These are phyloP conservation scores for Petrolisthes cinctipes DNA, from an alignment of 2,888 invertebrate species.

Conservation along the genomic window DNA sequence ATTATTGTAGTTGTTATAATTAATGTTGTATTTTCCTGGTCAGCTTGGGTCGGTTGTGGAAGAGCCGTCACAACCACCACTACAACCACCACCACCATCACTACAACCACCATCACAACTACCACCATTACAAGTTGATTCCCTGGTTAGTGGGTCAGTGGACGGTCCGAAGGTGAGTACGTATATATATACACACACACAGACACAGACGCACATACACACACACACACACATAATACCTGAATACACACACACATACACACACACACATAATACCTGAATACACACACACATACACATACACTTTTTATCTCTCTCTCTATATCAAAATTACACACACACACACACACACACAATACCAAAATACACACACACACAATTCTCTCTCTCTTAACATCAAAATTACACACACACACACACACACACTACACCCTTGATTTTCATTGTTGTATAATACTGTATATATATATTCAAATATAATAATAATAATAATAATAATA, in stretches of 20 bases:
- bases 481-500: not conserved
- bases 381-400: no score
- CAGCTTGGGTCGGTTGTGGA: conserved; percentile 44
- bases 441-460: not conserved
- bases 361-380: no score
- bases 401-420: not conserved
- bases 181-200: no score
- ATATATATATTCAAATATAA: not conserved
- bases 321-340: no score
- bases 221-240: no score
- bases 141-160: conserved; percentile 20
- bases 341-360: no score
- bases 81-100: conserved; percentile 34
- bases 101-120: not conserved
- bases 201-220: no score
- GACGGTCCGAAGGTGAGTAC: conserved; percentile 42
- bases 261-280: no score
- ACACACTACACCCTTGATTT: not conserved
- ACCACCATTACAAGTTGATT: conserved; percentile 36
- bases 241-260: no score
- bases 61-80: conserved; percentile 36
- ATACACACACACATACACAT: no score
- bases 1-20: not conserved
- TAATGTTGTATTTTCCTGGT: not conserved
- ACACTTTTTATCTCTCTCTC: no score